These are phyloP conservation scores for Cecidostiba fungosa DNA, from an alignment of 2,888 invertebrate species.

Conservation along the genomic window DNA sequence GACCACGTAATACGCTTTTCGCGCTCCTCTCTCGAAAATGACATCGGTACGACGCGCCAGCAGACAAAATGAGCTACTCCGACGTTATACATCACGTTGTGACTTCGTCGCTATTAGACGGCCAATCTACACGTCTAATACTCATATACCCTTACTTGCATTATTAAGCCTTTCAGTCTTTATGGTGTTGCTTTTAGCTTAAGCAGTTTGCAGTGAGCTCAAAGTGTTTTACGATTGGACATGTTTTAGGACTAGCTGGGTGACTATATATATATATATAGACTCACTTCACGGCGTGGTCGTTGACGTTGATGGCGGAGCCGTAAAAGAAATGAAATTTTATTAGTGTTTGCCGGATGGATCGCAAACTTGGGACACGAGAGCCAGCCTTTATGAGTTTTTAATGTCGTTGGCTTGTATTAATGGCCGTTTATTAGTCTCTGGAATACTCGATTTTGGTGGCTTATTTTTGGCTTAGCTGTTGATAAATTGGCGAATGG, in stretches of 20 bases:
- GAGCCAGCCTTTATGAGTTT: neutral
- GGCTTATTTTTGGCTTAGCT: neutral
- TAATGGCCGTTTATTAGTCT: neutral
- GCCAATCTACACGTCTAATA: neutral
- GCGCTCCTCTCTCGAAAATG: neutral
- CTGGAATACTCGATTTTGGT: neutral
- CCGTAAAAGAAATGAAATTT: neutral
- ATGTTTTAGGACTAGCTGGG: neutral
- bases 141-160: neutral
- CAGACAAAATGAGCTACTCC: neutral
- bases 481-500: too few relatives aligned
- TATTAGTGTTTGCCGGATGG: neutral
- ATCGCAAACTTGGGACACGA: neutral
- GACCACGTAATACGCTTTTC: neutral
- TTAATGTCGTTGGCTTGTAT: neutral
- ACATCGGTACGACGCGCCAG: neutral
- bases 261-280: neutral
- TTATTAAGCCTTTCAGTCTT: neutral
- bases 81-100: neutral
- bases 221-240: constrained; percentile 10
- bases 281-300: neutral
- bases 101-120: neutral
- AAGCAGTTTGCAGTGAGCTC: neutral
- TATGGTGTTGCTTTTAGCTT: constrained; percentile 6
- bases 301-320: neutral